Evolutionary conservation across 2,797 vertebrate genomes (phyloP).

Genomic region (Knipowitschia caucasica): DNA sequence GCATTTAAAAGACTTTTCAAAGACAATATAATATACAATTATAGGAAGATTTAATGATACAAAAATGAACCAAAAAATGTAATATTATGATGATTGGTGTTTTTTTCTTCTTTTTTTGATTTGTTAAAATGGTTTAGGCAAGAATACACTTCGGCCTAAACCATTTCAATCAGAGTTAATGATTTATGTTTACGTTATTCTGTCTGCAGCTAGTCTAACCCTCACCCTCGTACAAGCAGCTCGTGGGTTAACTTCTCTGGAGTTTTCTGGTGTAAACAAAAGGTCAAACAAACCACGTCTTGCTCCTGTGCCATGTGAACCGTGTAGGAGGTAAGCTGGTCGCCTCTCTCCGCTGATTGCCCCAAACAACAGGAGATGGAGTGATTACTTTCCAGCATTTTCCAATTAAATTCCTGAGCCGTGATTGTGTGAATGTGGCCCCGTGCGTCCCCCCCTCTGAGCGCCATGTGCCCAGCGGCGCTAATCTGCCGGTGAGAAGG

Average conservation of each 20-base stretch:
- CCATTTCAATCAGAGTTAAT: no score
- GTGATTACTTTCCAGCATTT: slow-evolving; percentile 9
- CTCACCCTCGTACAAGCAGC: background rate
- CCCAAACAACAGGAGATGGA: background rate
- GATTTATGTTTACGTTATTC: no score
- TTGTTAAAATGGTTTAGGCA: no score
- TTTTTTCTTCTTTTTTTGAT: background rate
- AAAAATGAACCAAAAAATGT: no score
- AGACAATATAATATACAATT: no score
- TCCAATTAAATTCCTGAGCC: slow-evolving; percentile 7
- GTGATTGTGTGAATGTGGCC: background rate
- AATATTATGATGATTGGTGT: no score
- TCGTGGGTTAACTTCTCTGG: background rate
- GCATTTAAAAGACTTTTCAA: no score
- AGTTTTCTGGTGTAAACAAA: background rate
- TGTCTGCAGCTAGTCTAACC: no score
- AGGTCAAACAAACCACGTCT: background rate
- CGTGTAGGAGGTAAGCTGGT: background rate
- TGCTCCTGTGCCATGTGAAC: background rate
- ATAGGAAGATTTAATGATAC: no score
- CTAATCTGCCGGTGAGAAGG: slow-evolving; percentile 36
- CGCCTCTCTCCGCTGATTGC: background rate
- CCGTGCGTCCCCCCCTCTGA: slow-evolving; percentile 8
- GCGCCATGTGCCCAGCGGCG: background rate
- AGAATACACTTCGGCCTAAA: no score